These are phyloP conservation scores for Melanostigma gelatinosum DNA, from an alignment of 2,113 vertebrate species.

Conservation along the genomic window DNA sequence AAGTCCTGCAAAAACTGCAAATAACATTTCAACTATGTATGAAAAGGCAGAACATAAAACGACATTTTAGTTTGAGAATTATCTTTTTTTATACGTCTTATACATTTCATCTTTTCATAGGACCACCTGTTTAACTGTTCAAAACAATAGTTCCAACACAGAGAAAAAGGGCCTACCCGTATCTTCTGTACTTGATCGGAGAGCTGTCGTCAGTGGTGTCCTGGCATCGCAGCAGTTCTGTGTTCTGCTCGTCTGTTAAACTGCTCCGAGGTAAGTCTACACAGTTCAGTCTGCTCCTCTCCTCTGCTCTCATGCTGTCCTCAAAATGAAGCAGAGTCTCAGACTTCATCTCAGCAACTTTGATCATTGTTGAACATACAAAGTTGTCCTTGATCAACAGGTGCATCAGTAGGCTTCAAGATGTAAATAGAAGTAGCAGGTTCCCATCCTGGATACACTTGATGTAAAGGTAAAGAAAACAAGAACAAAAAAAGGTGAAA, in stretches of 20 bases:
- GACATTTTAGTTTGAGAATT: background rate
- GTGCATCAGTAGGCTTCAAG: conserved; percentile 65
- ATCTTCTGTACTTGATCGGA: conserved; percentile 83
- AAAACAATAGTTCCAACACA: background rate
- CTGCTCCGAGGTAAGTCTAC: conserved; percentile 65
- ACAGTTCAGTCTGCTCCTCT: conserved; percentile 81
- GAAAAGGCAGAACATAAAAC: background rate
- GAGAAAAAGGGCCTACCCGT: conserved; percentile 83
- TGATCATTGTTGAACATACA: conserved; percentile 80
- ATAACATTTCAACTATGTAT: background rate
- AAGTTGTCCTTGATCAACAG: conserved; percentile 54
- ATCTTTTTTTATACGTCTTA: background rate
- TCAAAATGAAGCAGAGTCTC: conserved; percentile 85
- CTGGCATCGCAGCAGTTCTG: conserved; percentile 81
- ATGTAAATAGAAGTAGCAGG: conserved; percentile 21
- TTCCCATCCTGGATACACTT: conserved; percentile 54
- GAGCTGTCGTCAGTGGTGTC: conserved; percentile 84
- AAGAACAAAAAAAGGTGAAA: conserved; percentile 5
- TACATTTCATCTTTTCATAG: background rate
- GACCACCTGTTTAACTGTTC: background rate
- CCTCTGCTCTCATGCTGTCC: conserved; percentile 76
- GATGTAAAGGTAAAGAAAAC: background rate
- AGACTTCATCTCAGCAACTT: conserved; percentile 87
- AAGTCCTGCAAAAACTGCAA: background rate
- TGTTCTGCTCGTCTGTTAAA: conserved; percentile 51